phyloP scores from a whole-genome alignment of 2,888 invertebrate species.

The Byasa hedistus region DNA sequence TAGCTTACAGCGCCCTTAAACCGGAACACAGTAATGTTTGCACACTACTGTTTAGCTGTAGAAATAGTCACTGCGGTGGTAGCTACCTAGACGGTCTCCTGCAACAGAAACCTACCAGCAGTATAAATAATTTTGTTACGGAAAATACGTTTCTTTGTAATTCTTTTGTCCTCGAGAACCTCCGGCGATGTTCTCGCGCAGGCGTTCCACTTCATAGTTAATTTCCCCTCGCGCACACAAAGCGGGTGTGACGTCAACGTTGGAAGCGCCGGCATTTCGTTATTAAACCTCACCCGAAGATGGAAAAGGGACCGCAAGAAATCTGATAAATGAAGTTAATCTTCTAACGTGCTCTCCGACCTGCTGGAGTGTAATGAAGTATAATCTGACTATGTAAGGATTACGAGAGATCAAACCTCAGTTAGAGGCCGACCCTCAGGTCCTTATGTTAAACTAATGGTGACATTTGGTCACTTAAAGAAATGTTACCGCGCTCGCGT shows the following conservation, averaged over 20 bases:
- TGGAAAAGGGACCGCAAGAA: conserved; percentile 23
- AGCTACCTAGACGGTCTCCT: too few relatives aligned
- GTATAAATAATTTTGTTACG: not conserved
- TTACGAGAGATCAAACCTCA: not conserved
- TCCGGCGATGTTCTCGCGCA: not conserved
- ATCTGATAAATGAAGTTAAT: conserved; percentile 24
- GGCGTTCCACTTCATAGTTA: not conserved
- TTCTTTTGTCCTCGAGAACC: not conserved
- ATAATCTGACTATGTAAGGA: not conserved
- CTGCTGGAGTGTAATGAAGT: conserved; percentile 1
- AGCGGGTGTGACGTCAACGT: not conserved
- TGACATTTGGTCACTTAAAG: not conserved
- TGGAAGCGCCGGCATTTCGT: conserved; percentile 15
- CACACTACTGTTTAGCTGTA: too few relatives aligned
- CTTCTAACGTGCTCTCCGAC: conserved; percentile 11
- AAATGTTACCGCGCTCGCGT: not conserved
- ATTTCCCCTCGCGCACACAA: not conserved
- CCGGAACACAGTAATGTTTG: too few relatives aligned
- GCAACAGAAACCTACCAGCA: too few relatives aligned
- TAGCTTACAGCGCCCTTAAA: too few relatives aligned
- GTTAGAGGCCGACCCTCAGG: not conserved
- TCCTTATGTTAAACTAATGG: too few relatives aligned
- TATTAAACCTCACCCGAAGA: conserved; percentile 20
- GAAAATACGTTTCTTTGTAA: not conserved
- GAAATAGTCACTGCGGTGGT: too few relatives aligned